phyloP scores from a whole-genome alignment of 2,113 vertebrate species.

The Dasyurus viverrinus region DNA sequence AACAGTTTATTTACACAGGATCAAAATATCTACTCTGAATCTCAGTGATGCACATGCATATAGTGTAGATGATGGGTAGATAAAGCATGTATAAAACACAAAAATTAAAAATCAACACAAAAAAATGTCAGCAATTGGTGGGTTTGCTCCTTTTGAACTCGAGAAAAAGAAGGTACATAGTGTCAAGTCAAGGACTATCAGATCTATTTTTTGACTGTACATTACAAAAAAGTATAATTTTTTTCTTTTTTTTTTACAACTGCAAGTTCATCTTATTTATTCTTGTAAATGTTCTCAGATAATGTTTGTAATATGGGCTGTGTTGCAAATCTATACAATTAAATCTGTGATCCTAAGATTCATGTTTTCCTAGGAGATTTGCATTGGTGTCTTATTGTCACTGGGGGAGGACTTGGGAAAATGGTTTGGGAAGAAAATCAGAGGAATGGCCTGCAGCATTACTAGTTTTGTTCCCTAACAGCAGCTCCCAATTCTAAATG shows the following conservation, averaged over 20 bases:
- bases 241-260: constrained; percentile 86
- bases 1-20: constrained; percentile 75
- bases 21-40: constrained; percentile 65
- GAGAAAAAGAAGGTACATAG: constrained; percentile 87
- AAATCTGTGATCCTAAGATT: constrained; percentile 88
- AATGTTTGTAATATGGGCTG: constrained; percentile 90
- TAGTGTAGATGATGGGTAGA: constrained; percentile 88
- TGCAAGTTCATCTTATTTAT: constrained; percentile 91
- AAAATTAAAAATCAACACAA: constrained; percentile 80
- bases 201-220: constrained; percentile 92
- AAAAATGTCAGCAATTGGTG: constrained; percentile 86
- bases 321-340: constrained; percentile 89
- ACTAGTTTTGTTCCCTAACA: background rate
- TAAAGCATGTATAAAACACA: constrained; percentile 84
- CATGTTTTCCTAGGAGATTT: constrained; percentile 87
- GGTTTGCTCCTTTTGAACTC: constrained; percentile 80
- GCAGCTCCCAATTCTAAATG: background rate
- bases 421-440: background rate
- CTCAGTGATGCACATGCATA: constrained; percentile 83
- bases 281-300: constrained; percentile 90
- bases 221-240: constrained; percentile 90
- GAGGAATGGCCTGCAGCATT: background rate
- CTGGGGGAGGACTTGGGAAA: background rate
- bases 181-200: constrained; percentile 90
- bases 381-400: constrained; percentile 78